phyloP scores from a whole-genome alignment of 2,797 vertebrate species.

The Syngnathus rostellatus region DNA sequence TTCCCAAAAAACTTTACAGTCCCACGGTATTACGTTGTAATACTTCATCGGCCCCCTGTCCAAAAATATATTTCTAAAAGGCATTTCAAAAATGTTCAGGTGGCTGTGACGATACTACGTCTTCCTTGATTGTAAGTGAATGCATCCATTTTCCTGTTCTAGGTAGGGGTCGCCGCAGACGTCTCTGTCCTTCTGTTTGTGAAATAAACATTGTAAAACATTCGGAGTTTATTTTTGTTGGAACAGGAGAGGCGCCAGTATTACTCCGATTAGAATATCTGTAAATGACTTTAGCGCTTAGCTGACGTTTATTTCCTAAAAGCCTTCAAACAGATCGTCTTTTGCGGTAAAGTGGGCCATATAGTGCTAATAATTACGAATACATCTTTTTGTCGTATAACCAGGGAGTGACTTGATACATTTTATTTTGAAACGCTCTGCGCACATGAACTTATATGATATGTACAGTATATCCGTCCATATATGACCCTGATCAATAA shows the following conservation, averaged over 20 bases:
- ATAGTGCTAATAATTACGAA: neutral
- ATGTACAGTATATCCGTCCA: too few species aligned
- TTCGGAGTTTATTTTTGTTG: neutral
- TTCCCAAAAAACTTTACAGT: neutral
- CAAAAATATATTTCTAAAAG: neutral
- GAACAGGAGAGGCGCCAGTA: neutral
- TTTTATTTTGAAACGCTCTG: neutral
- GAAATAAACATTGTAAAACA: neutral
- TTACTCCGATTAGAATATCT: neutral
- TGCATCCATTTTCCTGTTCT: neutral
- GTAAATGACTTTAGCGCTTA: neutral
- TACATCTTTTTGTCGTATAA: neutral
- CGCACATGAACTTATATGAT: too few species aligned
- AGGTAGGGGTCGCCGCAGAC: neutral
- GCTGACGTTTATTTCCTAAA: neutral
- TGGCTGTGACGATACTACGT: too few species aligned
- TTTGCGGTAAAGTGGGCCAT: neutral
- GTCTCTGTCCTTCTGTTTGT: neutral
- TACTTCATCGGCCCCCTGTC: neutral
- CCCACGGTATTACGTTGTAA: neutral
- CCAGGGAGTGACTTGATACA: neutral
- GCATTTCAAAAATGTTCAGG: neutral
- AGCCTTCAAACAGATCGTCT: neutral
- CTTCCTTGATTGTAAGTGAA: neutral
- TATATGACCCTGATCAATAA: neutral